Percentiles rank a stretch among this genome's conserved stretches.
These are phyloP conservation scores for Strix occidentalis DNA, from an alignment of 2,797 vertebrate genomes.

Conservation along the genomic window DNA sequence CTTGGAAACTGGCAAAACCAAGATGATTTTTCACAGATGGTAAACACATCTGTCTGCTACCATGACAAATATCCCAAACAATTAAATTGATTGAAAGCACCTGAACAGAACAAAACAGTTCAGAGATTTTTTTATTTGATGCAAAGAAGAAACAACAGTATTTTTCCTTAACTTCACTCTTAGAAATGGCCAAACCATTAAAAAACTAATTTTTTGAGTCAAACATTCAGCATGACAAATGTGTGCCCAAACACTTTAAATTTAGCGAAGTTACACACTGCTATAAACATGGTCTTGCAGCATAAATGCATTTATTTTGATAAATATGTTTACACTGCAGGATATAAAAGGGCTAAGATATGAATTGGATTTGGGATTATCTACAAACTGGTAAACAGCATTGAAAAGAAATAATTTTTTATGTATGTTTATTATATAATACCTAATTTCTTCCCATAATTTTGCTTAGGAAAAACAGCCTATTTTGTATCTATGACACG, in stretches of 20 bases:
- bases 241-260: conserved; percentile 24
- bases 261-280: conserved; percentile 13
- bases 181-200: neutral
- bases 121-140: neutral
- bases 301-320: conserved; percentile 51
- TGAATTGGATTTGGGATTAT: conserved; percentile 34
- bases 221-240: conserved; percentile 36
- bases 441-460: neutral
- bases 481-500: neutral
- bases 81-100: neutral
- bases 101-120: neutral
- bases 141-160: neutral
- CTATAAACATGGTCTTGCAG: conserved; percentile 37
- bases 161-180: conserved; percentile 4
- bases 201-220: conserved; percentile 5
- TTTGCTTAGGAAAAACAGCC: neutral
- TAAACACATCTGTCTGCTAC: neutral
- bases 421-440: neutral
- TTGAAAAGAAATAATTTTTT: neutral
- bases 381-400: conserved; percentile 2
- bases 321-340: conserved; percentile 46
- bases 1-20: neutral
- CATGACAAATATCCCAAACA: neutral
- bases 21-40: neutral
- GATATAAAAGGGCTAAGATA: conserved; percentile 35